These are phyloP conservation scores for Linepithema humile DNA, from an alignment of 1,140 invertebrate genomes.

Conservation along the genomic window DNA sequence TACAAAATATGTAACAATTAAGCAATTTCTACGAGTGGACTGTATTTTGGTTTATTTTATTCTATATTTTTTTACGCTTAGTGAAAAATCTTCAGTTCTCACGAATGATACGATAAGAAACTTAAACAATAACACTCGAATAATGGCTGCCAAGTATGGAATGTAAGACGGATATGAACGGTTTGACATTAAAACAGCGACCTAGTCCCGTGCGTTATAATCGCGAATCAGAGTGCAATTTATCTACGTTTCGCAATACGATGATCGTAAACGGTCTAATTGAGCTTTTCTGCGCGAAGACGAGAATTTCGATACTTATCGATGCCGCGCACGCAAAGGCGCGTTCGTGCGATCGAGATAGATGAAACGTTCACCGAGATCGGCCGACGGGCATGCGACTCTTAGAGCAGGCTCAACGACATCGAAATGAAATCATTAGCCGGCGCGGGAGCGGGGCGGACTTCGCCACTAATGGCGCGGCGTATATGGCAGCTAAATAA, in stretches of 20 bases:
- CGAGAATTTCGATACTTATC: conserved; percentile 46
- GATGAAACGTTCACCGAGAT: conserved; percentile 51
- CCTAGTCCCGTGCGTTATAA: conserved; percentile 1
- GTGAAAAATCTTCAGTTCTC: background rate
- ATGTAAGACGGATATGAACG: too few relatives aligned
- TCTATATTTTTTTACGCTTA: background rate
- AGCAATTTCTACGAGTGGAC: background rate
- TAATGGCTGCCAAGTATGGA: background rate
- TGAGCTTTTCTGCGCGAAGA: conserved; percentile 24
- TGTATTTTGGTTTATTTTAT: background rate
- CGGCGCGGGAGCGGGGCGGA: conserved; percentile 60
- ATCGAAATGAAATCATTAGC: conserved; percentile 82
- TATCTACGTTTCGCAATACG: conserved; percentile 52
- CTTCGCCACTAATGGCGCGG: conserved; percentile 74
- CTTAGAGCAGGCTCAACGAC: conserved; percentile 54
- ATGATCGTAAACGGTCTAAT: conserved; percentile 39
- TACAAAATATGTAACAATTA: background rate
- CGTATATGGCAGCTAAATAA: conserved; percentile 80
- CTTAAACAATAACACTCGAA: background rate
- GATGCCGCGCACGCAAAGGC: conserved; percentile 55
- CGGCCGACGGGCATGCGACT: background rate
- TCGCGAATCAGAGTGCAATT: conserved; percentile 43
- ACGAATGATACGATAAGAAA: background rate
- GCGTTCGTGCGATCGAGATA: conserved; percentile 55
- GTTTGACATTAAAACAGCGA: background rate